Base-by-base conservation (phyloP, 1,140 invertebrate genomes). In the Neomicropteryx cornuta region DNA sequence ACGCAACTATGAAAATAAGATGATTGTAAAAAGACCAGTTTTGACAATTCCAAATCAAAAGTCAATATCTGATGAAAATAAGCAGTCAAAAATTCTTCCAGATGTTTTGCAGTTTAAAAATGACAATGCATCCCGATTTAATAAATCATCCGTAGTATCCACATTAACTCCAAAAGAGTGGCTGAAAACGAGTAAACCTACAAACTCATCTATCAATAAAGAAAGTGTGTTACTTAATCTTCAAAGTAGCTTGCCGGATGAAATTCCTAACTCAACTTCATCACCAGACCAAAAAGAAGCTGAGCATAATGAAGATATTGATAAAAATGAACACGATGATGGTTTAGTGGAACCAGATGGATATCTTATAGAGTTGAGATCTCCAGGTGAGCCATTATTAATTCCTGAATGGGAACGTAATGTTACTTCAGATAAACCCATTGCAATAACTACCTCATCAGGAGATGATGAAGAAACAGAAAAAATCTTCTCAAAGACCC, bases 371-470 rank as follows among this genome's bases (percentile, higher is more conserved):
- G 43, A 44, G 32, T 40, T 32, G 13, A 24, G 44, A 33, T 44
- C 45, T 20, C 42, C 42, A 2, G 42, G 42, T 19, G 45, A 49
- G 36, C 42, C 47, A 14, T 33, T 35, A 8, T 22, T 47, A 3
- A 42, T 49, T 35, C 42, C 45, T 10, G 47, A 47, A 44, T 49
- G 47, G 47, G 47, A 49, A 29, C 31, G 45, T 29, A 47, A 46
- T 40, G 11, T 36, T 2, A 13, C 27, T 10, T 36, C 33, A n/a
- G 27, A 36, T 23, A 23, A 23, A 24, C 23, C 33, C 11, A 36
- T 36, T 4, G 23, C 27, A 23, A 36, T 36, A 20, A 23, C 23
- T 23, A 4, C 27, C 5, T n/a, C 19, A 2, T 36, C 27, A 24
- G 33, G 27, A 4, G 18, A 36, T 13, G 18, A 36, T n/a, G 33